Evolutionary conservation across 2,113 vertebrate genomes (phyloP).

Genomic region (Fulmarus glacialis): DNA sequence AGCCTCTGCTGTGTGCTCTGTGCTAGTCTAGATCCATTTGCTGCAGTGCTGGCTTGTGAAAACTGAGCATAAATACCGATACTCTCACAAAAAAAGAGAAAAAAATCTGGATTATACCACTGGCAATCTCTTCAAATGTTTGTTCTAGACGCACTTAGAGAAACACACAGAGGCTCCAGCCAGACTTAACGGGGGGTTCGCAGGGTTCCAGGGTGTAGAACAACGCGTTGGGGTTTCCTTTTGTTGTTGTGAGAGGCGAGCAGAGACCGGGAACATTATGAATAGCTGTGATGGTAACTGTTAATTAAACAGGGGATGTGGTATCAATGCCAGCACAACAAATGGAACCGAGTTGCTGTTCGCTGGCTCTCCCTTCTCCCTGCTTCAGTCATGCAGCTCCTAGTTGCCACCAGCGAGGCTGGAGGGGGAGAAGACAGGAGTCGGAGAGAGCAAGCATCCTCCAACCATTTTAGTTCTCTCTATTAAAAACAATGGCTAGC

Average conservation of each 20-base stretch:
- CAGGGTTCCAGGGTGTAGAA: not conserved
- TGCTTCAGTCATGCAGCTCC: not conserved
- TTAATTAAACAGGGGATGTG: constrained; percentile 40
- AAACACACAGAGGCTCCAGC: not conserved
- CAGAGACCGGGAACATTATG: not conserved
- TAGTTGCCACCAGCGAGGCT: not conserved
- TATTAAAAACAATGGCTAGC: not conserved
- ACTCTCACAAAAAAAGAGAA: not conserved
- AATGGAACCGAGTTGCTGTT: not conserved
- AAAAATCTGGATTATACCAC: not conserved
- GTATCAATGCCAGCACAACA: not conserved
- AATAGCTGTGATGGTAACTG: not conserved
- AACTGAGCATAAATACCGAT: not conserved
- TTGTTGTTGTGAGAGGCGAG: not conserved
- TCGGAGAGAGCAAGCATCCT: not conserved
- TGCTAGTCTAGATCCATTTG: not conserved
- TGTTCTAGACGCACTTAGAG: not conserved
- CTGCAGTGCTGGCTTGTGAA: not conserved
- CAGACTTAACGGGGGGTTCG: not conserved
- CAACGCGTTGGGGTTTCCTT: not conserved
- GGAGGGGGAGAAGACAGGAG: not conserved
- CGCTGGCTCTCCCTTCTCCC: not conserved
- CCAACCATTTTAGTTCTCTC: not conserved
- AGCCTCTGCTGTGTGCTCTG: constrained; percentile 5
- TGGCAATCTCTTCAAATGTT: constrained; percentile 38